Conservation (phyloP, 2,113 vertebrate species). For the Chauna torquata region DNA sequence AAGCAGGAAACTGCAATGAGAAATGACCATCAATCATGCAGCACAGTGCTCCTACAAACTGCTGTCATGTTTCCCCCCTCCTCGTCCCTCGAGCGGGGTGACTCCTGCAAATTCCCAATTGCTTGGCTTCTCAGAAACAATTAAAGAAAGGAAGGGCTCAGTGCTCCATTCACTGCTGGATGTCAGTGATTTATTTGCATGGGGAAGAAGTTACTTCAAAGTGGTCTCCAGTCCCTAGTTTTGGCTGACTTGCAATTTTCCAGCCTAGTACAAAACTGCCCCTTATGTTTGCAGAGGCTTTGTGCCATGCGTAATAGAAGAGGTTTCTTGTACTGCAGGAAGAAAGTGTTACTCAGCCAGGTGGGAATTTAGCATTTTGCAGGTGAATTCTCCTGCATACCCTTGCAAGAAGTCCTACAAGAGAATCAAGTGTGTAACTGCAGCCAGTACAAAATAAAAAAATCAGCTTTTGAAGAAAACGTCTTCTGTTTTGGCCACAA, state of each 20-base stretch:
- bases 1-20: constrained; percentile 92
- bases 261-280: background rate
- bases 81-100: background rate
- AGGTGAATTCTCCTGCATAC: accelerated
- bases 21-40: constrained; percentile 4
- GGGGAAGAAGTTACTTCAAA: background rate
- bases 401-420: background rate
- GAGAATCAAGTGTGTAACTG: accelerated
- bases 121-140: background rate
- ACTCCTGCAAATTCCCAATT: background rate
- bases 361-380: background rate
- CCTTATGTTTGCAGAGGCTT: accelerated
- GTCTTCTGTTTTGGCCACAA: background rate
- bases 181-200: background rate
- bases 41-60: background rate
- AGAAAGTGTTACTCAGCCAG: accelerated
- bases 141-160: background rate
- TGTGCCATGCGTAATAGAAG: accelerated
- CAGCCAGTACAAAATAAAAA: background rate
- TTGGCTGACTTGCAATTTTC: background rate
- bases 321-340: background rate
- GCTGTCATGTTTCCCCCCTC: background rate
- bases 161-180: background rate
- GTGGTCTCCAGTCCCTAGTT: background rate
- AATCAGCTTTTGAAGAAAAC: accelerated